Conservation (phyloP, 2,113 vertebrate species). For the Azemiops feae region DNA sequence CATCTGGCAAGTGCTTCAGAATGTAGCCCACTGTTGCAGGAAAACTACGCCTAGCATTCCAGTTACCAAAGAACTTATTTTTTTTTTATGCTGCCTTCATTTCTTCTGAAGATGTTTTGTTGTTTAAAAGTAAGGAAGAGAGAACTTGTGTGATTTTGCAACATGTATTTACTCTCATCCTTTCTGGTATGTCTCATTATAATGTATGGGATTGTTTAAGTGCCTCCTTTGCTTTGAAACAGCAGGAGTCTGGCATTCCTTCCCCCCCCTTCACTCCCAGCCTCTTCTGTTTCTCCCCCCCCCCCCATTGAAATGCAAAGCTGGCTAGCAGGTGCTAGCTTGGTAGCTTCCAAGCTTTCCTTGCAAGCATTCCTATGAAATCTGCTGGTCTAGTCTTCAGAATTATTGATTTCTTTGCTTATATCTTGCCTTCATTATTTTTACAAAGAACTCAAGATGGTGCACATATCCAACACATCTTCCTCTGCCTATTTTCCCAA, state of each 20-base stretch:
- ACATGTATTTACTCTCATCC: conserved; percentile 63
- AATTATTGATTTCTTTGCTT: neutral
- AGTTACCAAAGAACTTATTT: conserved; percentile 27
- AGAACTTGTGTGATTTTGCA: conserved; percentile 62
- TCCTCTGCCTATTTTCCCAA: no score
- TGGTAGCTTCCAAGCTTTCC: neutral
- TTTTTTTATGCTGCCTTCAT: conserved; percentile 46
- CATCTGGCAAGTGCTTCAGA: conserved; percentile 21
- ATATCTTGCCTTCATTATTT: no score
- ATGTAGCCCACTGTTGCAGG: neutral
- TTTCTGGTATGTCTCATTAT: conserved; percentile 61
- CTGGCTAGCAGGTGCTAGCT: neutral
- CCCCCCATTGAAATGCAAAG: conserved; percentile 15
- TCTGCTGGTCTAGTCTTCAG: neutral
- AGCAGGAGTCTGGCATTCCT: conserved; percentile 42
- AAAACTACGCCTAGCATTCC: conserved; percentile 41
- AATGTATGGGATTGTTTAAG: conserved; percentile 60
- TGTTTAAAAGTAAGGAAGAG: conserved; percentile 50
- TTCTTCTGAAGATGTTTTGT: conserved; percentile 56
- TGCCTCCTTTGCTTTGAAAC: conserved; percentile 61
- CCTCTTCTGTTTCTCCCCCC: neutral
- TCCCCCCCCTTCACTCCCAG: neutral
- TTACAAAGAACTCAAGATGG: no score
- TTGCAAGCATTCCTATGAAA: neutral
- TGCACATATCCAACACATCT: no score